A percentile compares a stretch with the other conserved stretches of the same genome.
Evolutionary conservation across 2,888 invertebrate species (phyloP).

Genomic region (Loripinus fragilis): DNA sequence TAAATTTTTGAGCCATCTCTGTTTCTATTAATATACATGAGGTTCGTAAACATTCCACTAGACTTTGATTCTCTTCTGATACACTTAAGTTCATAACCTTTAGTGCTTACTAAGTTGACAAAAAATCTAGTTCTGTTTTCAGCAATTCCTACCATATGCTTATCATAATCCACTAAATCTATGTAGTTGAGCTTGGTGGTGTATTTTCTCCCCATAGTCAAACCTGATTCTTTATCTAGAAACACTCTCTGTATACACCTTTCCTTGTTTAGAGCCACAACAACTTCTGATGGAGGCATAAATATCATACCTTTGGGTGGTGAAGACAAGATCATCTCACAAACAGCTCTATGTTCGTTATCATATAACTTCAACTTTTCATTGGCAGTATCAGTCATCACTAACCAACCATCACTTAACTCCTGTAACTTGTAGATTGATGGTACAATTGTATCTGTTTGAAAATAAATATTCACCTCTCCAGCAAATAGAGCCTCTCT

Average conservation of each 20-base stretch:
- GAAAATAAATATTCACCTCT: conserved; percentile 3
- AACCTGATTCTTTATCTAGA: neutral
- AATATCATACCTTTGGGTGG: conserved; percentile 5
- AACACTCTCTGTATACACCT: neutral
- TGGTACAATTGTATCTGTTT: conserved; percentile 7
- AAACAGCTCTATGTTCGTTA: neutral
- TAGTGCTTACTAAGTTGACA: neutral
- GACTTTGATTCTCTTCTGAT: conserved; percentile 8
- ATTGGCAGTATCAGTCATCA: neutral
- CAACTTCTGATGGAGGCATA: neutral
- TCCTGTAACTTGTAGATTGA: neutral
- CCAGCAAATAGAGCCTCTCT: conserved; percentile 10
- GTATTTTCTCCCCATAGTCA: conserved; percentile 3
- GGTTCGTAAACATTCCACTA: neutral
- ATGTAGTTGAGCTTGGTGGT: neutral
- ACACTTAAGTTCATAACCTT: conserved; percentile 6
- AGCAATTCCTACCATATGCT: neutral
- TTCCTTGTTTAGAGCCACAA: neutral
- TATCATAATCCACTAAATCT: neutral
- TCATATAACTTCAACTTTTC: neutral
- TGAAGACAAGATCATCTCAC: conserved; percentile 6
- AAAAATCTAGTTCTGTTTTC: neutral
- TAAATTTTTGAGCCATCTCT: neutral
- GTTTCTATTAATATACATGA: neutral
- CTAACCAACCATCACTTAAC: neutral